Evolutionary conservation across 2,113 vertebrate genomes (phyloP), one percentile per base, ranked within the genome.

Genomic region (Elanus axillaris): DNA sequence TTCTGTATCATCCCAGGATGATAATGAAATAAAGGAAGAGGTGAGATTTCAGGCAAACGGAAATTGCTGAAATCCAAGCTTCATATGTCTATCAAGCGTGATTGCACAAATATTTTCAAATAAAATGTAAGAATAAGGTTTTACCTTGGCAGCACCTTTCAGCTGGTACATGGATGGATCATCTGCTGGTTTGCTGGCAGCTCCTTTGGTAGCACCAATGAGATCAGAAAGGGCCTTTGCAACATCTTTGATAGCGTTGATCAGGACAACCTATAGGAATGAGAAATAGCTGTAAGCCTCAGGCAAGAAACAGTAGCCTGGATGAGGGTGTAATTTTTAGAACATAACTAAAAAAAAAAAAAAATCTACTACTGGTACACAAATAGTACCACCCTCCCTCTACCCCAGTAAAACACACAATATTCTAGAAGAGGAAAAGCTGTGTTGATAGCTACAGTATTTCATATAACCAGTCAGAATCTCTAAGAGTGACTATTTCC

Each of bases 111-210:
- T 20, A 56, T 13, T 53, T 60, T 7, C 13, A 74, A 69, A 73
- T 23, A 76, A 60, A 81, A 38, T 4, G 7, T 20, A 63, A 42
- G 52, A 50, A 10, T 7, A 32, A 55, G 11, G 17, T 67, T 90
- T 78, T 47, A 99, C 99, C 99, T 99, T 99, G 91, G 99, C 99
- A 6, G 99, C 99, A 23, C 99, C 99, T 97, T 99, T 99, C 91
- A 99, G 98, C 97, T 99, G 99, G 97, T 99, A 99, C 99, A 99
- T 99, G 88, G 99, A 99, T 4, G 99, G 99, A 95, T 99, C 99
- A 18, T 99, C 99, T 0, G 99, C 99, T 3, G 99, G 98, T 93
- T 99, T 99, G 90, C 99, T 99, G 10, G 99, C 98, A 22, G 99
- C 99, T 96, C 99, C 99, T 96, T 99, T 99, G 80, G 99, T 99